Evolutionary conservation across 2,888 invertebrate species (phyloP), one percentile per base, ranked within the genome.

Genomic region (Pheosia tremula): DNA sequence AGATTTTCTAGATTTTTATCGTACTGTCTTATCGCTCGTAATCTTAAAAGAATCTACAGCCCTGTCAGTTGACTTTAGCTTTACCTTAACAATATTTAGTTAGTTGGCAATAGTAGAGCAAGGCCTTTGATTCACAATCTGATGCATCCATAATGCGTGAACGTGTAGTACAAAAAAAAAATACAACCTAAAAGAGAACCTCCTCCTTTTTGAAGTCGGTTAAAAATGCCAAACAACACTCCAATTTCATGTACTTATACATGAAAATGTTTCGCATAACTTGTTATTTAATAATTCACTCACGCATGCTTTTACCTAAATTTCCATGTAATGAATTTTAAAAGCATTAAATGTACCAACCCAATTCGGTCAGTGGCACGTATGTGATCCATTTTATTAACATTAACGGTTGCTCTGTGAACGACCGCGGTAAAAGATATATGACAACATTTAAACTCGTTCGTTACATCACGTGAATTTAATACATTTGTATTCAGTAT

Each of bases 381-480:
- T 56, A 50, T 59, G 56, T n/a, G 39, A 41, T 60, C 56, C 39
- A 52, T 43, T 60, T 47, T 57, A 53, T 57, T 39, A 54, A 43
- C 43, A 47, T 56, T 56, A 60, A 60, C 43, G 24, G 50, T 24
- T 56, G 41, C 50, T 39, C 49, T 38, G 47, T 55, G n/a, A 49
- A 13, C 41, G 56, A 47, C 47, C 5, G 10, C 13, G 56, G 43
- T 52, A 56, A 49, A 54, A 49, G 47, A 10, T 50, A 38, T 55
- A 39, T 53, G 54, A 11, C 37, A 47, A 47, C 54, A 13, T 45
- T 53, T n/a, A n/a, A 5, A 38, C 49, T 24, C 41, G 39, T 41
- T 39, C 49, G 36, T 9, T 9, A n/a, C n/a, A n/a, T 9, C 4
- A 45, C 7, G 7, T 8, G n/a, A 11, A 11, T 47, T n/a, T n/a